These are phyloP conservation scores for Semicossyphus pulcher DNA, from an alignment of 2,113 vertebrate genomes.

Conservation along the genomic window DNA sequence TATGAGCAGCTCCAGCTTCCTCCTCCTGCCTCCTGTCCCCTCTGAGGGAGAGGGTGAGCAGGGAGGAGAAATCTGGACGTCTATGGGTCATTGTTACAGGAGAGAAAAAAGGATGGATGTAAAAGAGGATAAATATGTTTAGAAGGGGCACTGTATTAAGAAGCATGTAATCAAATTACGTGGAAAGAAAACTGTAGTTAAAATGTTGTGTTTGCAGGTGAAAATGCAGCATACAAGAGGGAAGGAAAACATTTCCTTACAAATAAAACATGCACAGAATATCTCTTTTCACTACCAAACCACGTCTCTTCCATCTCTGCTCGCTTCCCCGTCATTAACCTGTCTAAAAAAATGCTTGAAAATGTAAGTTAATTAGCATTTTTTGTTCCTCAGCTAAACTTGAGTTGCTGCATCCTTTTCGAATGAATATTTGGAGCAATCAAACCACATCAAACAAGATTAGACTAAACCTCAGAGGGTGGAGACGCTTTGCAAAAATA, in stretches of 20 bases:
- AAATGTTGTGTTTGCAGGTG: background rate
- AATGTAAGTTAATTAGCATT: background rate
- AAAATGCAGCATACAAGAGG: background rate
- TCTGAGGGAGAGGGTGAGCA: constrained; percentile 35
- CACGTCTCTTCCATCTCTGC: background rate
- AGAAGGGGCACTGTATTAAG: background rate
- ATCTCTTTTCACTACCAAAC: background rate
- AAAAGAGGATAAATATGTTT: background rate
- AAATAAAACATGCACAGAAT: background rate
- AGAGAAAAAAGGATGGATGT: constrained; percentile 1
- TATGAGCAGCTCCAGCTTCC: constrained; percentile 58
- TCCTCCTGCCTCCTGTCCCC: constrained; percentile 39
- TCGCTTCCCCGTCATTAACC: background rate
- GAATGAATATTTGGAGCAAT: background rate
- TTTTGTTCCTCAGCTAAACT: background rate
- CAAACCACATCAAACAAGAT: constrained; percentile 4
- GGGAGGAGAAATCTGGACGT: constrained; percentile 7
- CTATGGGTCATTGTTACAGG: constrained; percentile 23
- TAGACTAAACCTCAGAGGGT: background rate
- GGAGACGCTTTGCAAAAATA: background rate
- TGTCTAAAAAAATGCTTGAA: background rate
- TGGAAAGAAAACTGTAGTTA: background rate
- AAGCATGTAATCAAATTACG: background rate
- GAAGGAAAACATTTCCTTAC: background rate
- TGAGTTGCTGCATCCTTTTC: background rate